Evolutionary conservation across 92 coral and sea anemone species (phyloP).

Genomic region (Zoanthus sansibaricus): DNA sequence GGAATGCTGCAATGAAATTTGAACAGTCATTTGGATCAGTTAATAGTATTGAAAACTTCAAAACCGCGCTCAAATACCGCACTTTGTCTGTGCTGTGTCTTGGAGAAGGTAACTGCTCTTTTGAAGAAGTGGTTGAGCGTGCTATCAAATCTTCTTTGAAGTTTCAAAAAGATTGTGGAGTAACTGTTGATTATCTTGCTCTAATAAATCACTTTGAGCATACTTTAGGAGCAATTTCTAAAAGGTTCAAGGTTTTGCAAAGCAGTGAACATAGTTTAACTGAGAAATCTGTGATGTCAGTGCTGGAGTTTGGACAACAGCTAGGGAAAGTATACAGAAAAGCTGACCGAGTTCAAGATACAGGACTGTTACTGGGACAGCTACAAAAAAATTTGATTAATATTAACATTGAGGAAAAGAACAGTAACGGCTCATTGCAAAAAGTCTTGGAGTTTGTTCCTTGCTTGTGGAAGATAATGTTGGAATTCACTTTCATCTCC

Average conservation of each 20-base stretch:
- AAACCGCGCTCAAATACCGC: constrained; percentile 66
- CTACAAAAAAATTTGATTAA: constrained; percentile 52
- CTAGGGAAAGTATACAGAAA: constrained; percentile 66
- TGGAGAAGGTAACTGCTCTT: constrained; percentile 58
- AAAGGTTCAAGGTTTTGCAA: constrained; percentile 18
- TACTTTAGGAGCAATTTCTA: constrained; percentile 42
- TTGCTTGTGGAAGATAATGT: constrained; percentile 39
- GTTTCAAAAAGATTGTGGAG: constrained; percentile 76
- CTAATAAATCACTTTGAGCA: constrained; percentile 56
- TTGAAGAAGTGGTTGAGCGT: constrained; percentile 70
- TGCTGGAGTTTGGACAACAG: constrained; percentile 81
- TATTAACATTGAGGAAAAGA: constrained; percentile 20
- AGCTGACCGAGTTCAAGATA: constrained; percentile 51
- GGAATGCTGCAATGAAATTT: constrained; percentile 74
- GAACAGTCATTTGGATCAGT: constrained; percentile 55
- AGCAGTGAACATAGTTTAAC: not conserved
- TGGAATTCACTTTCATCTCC: constrained; percentile 19
- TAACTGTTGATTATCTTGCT: constrained; percentile 29
- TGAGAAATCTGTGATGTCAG: constrained; percentile 25
- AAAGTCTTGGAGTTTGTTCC: constrained; percentile 47
- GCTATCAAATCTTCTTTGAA: constrained; percentile 71
- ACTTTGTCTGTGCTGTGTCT: constrained; percentile 61
- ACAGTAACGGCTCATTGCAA: constrained; percentile 40
- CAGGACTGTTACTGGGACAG: constrained; percentile 58
- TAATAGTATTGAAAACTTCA: constrained; percentile 19